Conservation (phyloP, 64 coral and sea anemone genomes). For the Astreopora myriophthalma region DNA sequence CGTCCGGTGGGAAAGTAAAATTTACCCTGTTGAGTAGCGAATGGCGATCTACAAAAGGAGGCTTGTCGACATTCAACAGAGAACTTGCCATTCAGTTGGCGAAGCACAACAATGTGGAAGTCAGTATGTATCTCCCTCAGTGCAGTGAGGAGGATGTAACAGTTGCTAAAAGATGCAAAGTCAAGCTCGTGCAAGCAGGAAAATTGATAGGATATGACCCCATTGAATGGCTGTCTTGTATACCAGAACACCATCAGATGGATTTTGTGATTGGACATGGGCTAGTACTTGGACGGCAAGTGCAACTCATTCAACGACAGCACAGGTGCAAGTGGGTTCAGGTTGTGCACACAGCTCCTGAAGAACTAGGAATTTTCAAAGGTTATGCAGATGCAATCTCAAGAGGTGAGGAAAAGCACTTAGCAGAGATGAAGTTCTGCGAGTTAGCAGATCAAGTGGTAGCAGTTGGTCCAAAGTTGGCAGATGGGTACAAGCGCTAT, state of each 20-base stretch:
- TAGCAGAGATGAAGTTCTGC: neutral
- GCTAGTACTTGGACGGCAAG: neutral
- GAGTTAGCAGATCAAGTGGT: constrained; percentile 6
- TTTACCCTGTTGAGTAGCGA: constrained; percentile 1
- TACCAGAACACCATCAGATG: neutral
- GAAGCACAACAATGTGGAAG: neutral
- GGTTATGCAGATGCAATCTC: neutral
- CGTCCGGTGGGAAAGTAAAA: neutral
- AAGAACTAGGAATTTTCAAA: neutral
- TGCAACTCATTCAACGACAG: neutral
- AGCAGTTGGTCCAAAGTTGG: constrained; percentile 8
- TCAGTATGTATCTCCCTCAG: neutral
- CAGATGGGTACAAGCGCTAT: neutral
- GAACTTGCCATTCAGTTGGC: neutral
- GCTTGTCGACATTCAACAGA: neutral
- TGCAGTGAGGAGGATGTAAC: neutral
- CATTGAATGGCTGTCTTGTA: neutral
- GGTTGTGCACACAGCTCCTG: neutral
- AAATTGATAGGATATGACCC: neutral
- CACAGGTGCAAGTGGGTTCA: neutral
- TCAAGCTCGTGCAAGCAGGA: neutral
- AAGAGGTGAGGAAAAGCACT: neutral
- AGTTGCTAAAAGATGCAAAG: neutral
- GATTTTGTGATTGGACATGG: constrained; percentile 18
- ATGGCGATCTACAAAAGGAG: constrained; percentile 6